Evolutionary conservation across 2,797 vertebrate genomes (phyloP).

Genomic region (Gastrophryne carolinensis): DNA sequence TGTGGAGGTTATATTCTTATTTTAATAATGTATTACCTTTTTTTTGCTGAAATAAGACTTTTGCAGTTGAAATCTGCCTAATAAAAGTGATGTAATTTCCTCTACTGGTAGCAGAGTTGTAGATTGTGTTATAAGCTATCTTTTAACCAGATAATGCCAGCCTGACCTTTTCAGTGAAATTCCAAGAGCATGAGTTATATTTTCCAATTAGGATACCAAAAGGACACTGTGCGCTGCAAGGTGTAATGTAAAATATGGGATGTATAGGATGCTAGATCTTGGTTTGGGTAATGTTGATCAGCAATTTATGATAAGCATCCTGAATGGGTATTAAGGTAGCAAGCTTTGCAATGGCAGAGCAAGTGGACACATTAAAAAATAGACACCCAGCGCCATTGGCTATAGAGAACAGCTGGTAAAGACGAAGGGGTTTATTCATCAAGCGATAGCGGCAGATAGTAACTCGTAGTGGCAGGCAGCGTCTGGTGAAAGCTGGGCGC

Average conservation of each 20-base stretch:
- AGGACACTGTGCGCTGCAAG: background rate
- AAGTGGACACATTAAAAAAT: too few relatives aligned
- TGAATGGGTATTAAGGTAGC: too few relatives aligned
- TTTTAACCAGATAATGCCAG: background rate
- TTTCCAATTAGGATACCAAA: background rate
- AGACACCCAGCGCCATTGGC: too few relatives aligned
- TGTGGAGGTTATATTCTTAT: constrained; percentile 20
- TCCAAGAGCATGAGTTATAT: background rate
- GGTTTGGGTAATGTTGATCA: too few relatives aligned
- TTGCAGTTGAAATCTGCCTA: background rate
- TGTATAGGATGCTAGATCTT: background rate
- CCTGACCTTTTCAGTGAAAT: background rate
- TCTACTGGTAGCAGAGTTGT: background rate
- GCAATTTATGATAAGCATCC: too few relatives aligned
- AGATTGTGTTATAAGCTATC: background rate
- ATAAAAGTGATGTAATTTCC: background rate
- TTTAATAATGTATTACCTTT: background rate
- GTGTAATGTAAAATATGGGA: background rate
- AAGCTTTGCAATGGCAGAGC: too few relatives aligned
- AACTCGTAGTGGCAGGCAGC: too few relatives aligned
- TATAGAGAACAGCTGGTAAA: too few relatives aligned
- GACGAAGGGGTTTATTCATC: too few relatives aligned
- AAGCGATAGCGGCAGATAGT: too few relatives aligned
- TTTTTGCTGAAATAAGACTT: background rate
- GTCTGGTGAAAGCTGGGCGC: too few relatives aligned